Evolutionary conservation across 2,797 vertebrate genomes (phyloP).

Genomic region (Myotis vivesi): DNA sequence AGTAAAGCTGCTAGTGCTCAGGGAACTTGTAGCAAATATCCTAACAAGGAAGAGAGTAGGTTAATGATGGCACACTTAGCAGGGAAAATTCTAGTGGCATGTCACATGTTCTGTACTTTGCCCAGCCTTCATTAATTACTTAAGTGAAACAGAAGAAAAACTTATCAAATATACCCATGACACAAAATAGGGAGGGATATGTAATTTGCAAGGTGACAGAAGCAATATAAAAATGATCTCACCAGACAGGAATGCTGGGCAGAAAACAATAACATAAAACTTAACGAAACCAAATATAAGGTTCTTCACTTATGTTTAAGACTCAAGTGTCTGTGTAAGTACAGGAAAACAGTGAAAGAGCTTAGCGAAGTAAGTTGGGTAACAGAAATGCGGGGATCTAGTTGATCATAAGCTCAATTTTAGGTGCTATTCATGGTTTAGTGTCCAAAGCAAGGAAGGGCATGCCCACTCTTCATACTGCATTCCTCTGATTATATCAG

Average conservation of each 20-base stretch:
- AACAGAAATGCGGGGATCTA: background rate
- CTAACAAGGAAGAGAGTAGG: background rate
- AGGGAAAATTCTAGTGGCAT: background rate
- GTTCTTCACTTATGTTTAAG: background rate
- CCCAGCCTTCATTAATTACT: slow-evolving; percentile 33
- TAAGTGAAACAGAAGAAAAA: slow-evolving; percentile 28
- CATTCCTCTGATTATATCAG: background rate
- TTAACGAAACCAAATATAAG: background rate
- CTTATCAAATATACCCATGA: slow-evolving; percentile 48
- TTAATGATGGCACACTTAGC: background rate
- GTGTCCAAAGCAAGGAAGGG: background rate
- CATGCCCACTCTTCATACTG: background rate
- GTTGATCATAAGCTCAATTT: background rate
- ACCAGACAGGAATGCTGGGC: background rate
- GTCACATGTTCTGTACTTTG: slow-evolving; percentile 30
- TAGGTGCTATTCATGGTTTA: background rate
- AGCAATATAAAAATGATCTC: slow-evolving; percentile 41
- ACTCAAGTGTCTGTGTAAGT: background rate
- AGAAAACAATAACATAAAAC: background rate
- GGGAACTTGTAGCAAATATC: background rate
- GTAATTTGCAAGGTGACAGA: background rate
- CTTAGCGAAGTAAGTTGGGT: background rate
- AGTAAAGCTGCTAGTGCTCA: background rate
- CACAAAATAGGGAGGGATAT: slow-evolving; percentile 7
- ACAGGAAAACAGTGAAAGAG: background rate